Conservation (phyloP, 37 sponge, comb jelly and placozoan species). For the Trichoplax adhaerens region DNA sequence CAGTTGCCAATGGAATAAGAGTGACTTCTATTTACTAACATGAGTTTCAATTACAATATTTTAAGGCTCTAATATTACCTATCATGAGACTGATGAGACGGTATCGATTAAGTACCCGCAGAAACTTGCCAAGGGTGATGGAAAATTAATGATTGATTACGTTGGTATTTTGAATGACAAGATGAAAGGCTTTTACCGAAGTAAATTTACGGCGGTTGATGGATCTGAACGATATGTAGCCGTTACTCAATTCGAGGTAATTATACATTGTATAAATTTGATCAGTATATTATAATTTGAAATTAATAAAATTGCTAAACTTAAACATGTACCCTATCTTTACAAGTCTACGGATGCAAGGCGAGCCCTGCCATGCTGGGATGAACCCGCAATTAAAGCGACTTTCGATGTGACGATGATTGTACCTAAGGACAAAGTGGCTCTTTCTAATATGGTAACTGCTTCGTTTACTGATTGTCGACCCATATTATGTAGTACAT, state of each 20-base stretch:
- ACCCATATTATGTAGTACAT: too few relatives aligned
- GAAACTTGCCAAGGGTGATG: conserved; percentile 31
- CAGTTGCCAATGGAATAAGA: too few relatives aligned
- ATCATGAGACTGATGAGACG: conserved; percentile 46
- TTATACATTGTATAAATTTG: background rate
- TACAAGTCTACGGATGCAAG: conserved; percentile 81
- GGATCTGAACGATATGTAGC: conserved; percentile 49
- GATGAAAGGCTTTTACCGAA: conserved; percentile 80
- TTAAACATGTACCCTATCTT: background rate
- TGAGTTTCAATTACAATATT: background rate
- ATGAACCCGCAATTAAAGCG: conserved; percentile 88
- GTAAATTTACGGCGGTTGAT: conserved; percentile 39
- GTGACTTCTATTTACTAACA: too few relatives aligned
- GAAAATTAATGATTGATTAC: conserved; percentile 34
- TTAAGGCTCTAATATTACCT: conserved; percentile 4
- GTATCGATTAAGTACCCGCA: conserved; percentile 37
- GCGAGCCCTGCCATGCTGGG: conserved; percentile 94
- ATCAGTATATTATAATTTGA: too few relatives aligned
- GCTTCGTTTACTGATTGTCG: background rate
- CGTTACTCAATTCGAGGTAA: conserved; percentile 71
- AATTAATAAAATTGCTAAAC: too few relatives aligned
- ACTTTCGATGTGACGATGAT: conserved; percentile 87
- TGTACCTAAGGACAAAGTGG: conserved; percentile 64
- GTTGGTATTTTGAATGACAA: conserved; percentile 69
- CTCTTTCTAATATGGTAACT: conserved; percentile 85